These are phyloP conservation scores for Castor canadensis DNA, from an alignment of 2,113 vertebrate genomes.

Conservation along the genomic window DNA sequence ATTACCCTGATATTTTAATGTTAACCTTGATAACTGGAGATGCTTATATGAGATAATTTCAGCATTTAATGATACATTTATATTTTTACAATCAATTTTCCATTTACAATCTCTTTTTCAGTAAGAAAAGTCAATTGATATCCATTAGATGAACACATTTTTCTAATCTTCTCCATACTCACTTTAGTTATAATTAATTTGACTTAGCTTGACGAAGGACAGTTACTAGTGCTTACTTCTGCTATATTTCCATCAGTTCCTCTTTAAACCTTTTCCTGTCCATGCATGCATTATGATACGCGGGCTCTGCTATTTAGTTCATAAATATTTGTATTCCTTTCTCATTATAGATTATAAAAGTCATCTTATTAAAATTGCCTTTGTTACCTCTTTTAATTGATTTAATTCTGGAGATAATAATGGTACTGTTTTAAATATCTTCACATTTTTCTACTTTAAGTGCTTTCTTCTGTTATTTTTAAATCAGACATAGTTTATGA, in stretches of 20 bases:
- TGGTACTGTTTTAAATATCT: not conserved
- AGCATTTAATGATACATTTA: not conserved
- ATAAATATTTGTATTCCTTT: conserved; percentile 24
- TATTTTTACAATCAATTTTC: not conserved
- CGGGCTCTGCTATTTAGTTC: not conserved
- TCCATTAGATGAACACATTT: not conserved
- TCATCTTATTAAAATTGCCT: not conserved
- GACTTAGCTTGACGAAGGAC: not conserved
- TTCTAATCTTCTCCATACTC: not conserved
- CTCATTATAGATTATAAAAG: not conserved
- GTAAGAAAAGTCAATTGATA: not conserved
- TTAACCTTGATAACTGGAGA: not conserved
- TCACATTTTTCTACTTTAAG: not conserved
- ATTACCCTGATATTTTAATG: not conserved
- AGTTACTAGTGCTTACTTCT: not conserved
- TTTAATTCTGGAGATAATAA: not conserved
- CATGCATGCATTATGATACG: not conserved
- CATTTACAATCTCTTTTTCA: not conserved
- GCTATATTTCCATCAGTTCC: not conserved
- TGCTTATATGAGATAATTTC: not conserved
- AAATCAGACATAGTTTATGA: not conserved
- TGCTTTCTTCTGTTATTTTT: not conserved
- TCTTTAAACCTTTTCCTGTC: not conserved
- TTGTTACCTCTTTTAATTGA: not conserved
- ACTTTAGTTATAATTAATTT: not conserved